Base-by-base conservation (phyloP, 2,888 invertebrate genomes). In the Eustalomyia histrio region DNA sequence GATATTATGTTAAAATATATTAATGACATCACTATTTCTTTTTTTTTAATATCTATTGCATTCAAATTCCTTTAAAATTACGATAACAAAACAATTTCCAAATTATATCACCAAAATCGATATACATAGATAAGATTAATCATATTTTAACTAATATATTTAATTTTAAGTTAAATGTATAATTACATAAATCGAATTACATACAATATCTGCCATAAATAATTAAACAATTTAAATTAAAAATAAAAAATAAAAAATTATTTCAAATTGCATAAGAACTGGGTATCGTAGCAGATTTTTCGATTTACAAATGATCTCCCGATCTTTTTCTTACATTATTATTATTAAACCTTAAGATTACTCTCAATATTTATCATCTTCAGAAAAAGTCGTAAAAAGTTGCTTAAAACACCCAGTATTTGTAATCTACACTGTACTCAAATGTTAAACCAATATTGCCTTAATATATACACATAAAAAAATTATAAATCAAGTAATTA, bases 1-100 rank as follows among this genome's bases (percentile, higher is more conserved):
- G 84, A 84, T 84, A 84, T 84, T 84, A 84, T 82, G 76, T 82
- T 84, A 84, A 76, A 79, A 83, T 84, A 80, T 82, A 80, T 83
- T 83, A 79, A 84, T 82, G 78, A 80, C 82, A 84, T 80, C 79
- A 83, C 75, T 65, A 74, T 71, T 74, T 82, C 67, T 72, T 65
- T 79, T 53, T 75, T 53, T 24, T 43, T 47, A 58, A 53, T 55
- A 52, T 21, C 16, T 3, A 47, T 47, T 47, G n/a, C 43, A 47
- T 47, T 47, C 43, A 29, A 50, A 39, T 50, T 24, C 10, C 17
- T 57, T 16, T 33, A 57, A 29, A 57, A 24, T 57, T 18, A 29
- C n/a, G 12, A 55, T 1, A 35, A 35, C n/a, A 10, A 10, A 43
- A 43, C 14, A 43, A 43, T 43, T 47, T 47, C n/a, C 6, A 47